A percentile compares a stretch with the other conserved stretches of the same genome.
phyloP scores from a whole-genome alignment of 2,888 invertebrate genomes.

The Tinea pellionella region DNA sequence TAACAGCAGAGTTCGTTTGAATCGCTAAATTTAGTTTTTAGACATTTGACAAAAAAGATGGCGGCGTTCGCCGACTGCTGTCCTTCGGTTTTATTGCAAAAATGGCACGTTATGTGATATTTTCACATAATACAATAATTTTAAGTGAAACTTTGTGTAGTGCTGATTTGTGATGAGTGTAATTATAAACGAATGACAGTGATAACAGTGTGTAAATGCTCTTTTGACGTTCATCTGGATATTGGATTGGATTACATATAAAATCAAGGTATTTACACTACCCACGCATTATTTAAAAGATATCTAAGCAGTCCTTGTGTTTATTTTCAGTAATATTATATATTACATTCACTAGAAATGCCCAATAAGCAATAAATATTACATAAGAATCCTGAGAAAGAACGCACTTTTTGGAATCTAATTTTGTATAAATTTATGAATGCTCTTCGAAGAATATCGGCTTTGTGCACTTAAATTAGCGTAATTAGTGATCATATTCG shows the following conservation, averaged over 20 bases:
- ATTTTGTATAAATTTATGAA: constrained; percentile 3
- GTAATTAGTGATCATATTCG: neutral
- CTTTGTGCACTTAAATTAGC: neutral
- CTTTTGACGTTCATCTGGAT: constrained; percentile 61
- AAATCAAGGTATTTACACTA: constrained; percentile 63
- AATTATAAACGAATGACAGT: constrained; percentile 60
- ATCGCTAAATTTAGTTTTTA: constrained; percentile 68
- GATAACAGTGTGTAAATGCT: constrained; percentile 57
- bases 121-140: constrained; percentile 58
- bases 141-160: constrained; percentile 64
- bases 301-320: neutral
- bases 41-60: constrained; percentile 71
- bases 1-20: constrained; percentile 68
- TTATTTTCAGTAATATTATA: neutral
- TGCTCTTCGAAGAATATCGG: neutral
- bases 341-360: neutral
- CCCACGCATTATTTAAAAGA: constrained; percentile 40
- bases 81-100: constrained; percentile 62
- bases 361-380: neutral
- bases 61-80: constrained; percentile 66
- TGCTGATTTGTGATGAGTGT: constrained; percentile 63
- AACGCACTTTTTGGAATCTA: constrained; percentile 1
- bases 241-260: constrained; percentile 70
- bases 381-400: constrained; percentile 2
- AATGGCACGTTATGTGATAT: constrained; percentile 68